Percentiles rank a stretch among this genome's conserved stretches.
Conservation (phyloP, 2,888 invertebrate genomes). For the Chironomus tentans region DNA sequence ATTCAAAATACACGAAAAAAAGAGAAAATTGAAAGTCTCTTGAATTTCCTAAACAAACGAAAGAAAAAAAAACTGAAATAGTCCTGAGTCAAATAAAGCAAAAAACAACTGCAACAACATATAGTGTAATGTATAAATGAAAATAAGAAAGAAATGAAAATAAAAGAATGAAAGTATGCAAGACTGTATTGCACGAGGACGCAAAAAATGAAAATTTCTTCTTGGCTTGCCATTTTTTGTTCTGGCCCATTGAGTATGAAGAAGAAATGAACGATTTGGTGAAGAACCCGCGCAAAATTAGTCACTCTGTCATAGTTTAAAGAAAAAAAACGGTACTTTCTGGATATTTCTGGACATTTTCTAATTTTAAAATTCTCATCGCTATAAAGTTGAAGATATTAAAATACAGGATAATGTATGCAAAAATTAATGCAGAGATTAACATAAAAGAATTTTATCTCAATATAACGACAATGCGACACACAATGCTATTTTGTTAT, state of each 20-base stretch:
- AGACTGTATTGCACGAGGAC: too few species aligned
- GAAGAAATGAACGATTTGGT: neutral
- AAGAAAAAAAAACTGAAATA: neutral
- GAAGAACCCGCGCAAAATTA: neutral
- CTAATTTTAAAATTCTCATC: neutral
- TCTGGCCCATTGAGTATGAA: neutral
- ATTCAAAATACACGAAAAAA: neutral
- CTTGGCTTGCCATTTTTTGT: constrained; percentile 5
- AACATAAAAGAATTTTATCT: neutral
- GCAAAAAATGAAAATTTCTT: neutral
- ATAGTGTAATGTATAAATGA: neutral
- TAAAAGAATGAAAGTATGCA: too few species aligned
- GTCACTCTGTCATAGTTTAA: too few species aligned
- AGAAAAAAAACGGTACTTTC: too few species aligned
- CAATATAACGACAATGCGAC: neutral
- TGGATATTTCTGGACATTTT: neutral
- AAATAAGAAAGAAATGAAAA: neutral
- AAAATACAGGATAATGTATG: neutral
- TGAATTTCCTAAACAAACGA: neutral
- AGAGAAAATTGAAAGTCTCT: neutral
- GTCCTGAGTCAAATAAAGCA: neutral
- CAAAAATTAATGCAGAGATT: neutral
- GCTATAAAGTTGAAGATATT: neutral
- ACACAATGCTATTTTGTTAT: neutral
- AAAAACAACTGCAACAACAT: neutral